These are phyloP conservation scores for Petrocephalus schoutedeni DNA, from an alignment of 2,797 vertebrate genomes.

Conservation along the genomic window DNA sequence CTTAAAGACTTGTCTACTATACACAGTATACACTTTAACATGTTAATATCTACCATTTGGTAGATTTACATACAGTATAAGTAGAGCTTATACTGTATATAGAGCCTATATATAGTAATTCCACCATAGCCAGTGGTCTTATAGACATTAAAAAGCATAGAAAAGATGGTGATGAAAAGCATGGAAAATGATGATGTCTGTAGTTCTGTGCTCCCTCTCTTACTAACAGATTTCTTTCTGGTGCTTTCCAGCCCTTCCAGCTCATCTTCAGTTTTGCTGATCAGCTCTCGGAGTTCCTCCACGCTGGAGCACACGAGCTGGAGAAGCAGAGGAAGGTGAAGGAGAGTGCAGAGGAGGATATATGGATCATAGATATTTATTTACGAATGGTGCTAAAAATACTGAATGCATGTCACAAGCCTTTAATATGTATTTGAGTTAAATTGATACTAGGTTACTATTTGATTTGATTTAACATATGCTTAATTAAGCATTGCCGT, in stretches of 20 bases:
- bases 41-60: background rate
- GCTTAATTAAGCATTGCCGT: background rate
- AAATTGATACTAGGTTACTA: background rate
- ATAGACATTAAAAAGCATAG: background rate
- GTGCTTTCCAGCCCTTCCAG: slow-evolving; percentile 86
- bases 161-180: background rate
- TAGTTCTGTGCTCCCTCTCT: slow-evolving; percentile 24
- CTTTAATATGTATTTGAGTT: background rate
- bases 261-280: slow-evolving; percentile 91
- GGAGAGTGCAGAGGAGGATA: background rate
- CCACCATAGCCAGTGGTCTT: background rate
- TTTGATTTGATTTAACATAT: background rate
- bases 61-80: background rate
- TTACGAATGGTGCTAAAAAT: background rate
- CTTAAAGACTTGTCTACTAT: background rate
- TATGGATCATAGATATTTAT: background rate
- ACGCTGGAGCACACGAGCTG: slow-evolving; percentile 95
- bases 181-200: background rate
- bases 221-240: slow-evolving; percentile 93
- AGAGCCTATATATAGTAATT: background rate
- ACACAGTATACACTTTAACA: background rate
- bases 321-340: background rate
- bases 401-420: background rate
- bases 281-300: slow-evolving; percentile 88
- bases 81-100: too few relatives aligned